Percentiles rank a stretch among this genome's conserved stretches.
Evolutionary conservation across 2,113 vertebrate genomes (phyloP).

Genomic region (Nibea coibor): DNA sequence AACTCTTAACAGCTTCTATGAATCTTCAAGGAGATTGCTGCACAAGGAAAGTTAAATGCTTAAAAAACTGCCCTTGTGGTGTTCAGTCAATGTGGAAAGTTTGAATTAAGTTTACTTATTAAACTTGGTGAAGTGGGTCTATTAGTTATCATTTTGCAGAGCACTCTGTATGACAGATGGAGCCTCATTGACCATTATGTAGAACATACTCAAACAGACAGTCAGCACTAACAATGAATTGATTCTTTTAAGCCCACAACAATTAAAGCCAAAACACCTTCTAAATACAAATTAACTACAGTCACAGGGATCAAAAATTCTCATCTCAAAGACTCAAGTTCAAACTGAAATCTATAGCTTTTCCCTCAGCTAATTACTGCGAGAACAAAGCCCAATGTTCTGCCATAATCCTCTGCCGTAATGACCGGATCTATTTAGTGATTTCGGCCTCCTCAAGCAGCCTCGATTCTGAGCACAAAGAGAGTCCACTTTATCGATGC

Average conservation of each 20-base stretch:
- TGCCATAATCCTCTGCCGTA: conserved; percentile 63
- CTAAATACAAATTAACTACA: conserved; percentile 35
- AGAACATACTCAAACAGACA: background rate
- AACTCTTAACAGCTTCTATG: background rate
- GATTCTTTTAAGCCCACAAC: background rate
- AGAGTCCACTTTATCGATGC: conserved; percentile 56
- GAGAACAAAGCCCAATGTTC: conserved; percentile 32
- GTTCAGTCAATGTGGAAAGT: background rate
- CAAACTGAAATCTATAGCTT: conserved; percentile 60
- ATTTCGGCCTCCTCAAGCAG: conserved; percentile 56
- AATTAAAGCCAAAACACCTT: conserved; percentile 14
- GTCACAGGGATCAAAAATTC: conserved; percentile 18
- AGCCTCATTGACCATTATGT: background rate
- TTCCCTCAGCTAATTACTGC: conserved; percentile 59
- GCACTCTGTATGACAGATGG: background rate
- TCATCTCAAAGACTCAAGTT: conserved; percentile 10
- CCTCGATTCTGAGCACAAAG: conserved; percentile 37
- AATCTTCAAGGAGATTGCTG: background rate
- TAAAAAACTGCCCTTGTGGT: background rate
- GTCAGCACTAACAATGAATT: background rate
- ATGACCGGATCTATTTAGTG: conserved; percentile 69
- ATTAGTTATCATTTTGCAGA: background rate
- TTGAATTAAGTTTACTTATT: background rate
- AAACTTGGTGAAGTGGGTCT: background rate
- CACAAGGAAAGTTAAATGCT: background rate